Percentiles rank a stretch among this genome's conserved stretches.
These are phyloP conservation scores for Monopis laevigella DNA, from an alignment of 2,888 invertebrate species.

Conservation along the genomic window DNA sequence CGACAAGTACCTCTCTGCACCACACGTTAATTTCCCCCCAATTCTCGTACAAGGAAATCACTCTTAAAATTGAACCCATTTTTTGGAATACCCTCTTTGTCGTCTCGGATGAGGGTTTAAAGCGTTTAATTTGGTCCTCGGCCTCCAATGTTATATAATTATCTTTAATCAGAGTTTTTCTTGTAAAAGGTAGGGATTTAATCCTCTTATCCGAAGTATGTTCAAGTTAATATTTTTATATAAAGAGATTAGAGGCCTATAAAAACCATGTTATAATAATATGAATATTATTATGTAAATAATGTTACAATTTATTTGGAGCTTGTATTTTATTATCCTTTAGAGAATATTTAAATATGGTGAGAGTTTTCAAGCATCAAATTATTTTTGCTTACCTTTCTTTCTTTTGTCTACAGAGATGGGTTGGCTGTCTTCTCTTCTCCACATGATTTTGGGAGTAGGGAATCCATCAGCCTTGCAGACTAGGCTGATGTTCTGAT, in stretches of 20 bases:
- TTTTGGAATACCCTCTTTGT: conserved; percentile 31
- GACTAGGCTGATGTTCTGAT: conserved; percentile 91
- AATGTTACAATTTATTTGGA: neutral
- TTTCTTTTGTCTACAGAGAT: conserved; percentile 86
- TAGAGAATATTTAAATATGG: no score
- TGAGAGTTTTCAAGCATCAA: no score
- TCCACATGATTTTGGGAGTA: conserved; percentile 92
- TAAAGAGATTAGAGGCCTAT: conserved; percentile 4
- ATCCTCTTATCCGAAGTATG: conserved; percentile 16
- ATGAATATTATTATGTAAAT: no score
- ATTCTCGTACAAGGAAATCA: conserved; percentile 35
- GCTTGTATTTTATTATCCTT: no score
- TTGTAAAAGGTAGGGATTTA: conserved; percentile 18
- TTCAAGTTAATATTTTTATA: conserved; percentile 3
- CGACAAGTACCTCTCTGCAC: conserved; percentile 37
- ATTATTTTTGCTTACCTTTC: conserved; percentile 74
- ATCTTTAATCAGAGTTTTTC: conserved; percentile 30
- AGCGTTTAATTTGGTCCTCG: conserved; percentile 35
- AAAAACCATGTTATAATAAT: no score
- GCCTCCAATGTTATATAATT: conserved; percentile 29
- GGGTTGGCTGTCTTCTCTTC: conserved; percentile 87
- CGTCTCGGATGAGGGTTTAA: conserved; percentile 24
- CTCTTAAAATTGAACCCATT: conserved; percentile 44
- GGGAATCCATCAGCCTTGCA: conserved; percentile 94
- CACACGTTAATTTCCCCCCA: conserved; percentile 38